Evolutionary conservation across 2,797 vertebrate genomes (phyloP).

Genomic region (Triplophysa bombifrons): DNA sequence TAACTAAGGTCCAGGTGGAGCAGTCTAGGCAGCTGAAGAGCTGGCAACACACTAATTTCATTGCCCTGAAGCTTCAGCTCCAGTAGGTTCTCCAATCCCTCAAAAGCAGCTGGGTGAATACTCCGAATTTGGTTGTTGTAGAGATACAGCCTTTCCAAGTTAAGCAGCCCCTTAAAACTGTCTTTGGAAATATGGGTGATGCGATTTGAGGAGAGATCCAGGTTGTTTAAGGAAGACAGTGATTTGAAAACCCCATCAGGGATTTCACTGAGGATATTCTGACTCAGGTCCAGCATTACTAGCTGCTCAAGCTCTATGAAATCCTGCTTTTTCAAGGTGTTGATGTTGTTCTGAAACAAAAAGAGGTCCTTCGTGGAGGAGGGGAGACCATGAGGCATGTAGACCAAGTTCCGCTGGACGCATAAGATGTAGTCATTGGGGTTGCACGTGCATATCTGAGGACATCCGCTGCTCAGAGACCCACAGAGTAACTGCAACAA

Average conservation of each 20-base stretch:
- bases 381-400: constrained; percentile 80
- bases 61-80: constrained; percentile 94
- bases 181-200: constrained; percentile 87
- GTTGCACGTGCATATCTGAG: constrained; percentile 80
- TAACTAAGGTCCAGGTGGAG: constrained; percentile 90
- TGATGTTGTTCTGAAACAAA: constrained; percentile 88
- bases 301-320: constrained; percentile 80
- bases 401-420: constrained; percentile 68
- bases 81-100: constrained; percentile 82
- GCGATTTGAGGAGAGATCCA: constrained; percentile 90
- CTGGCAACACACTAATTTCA: constrained; percentile 79
- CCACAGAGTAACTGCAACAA: constrained; percentile 65
- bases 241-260: constrained; percentile 85
- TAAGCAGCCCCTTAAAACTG: constrained; percentile 87
- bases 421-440: constrained; percentile 81
- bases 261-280: constrained; percentile 87
- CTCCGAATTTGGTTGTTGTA: constrained; percentile 85
- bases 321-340: constrained; percentile 76
- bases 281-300: constrained; percentile 88
- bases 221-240: constrained; percentile 84
- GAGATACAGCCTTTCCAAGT: constrained; percentile 92
- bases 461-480: constrained; percentile 75
- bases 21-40: constrained; percentile 81
- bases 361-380: constrained; percentile 79
- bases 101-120: constrained; percentile 87